Conservation (phyloP, 2,797 vertebrate species). For the Emys orbicularis region DNA sequence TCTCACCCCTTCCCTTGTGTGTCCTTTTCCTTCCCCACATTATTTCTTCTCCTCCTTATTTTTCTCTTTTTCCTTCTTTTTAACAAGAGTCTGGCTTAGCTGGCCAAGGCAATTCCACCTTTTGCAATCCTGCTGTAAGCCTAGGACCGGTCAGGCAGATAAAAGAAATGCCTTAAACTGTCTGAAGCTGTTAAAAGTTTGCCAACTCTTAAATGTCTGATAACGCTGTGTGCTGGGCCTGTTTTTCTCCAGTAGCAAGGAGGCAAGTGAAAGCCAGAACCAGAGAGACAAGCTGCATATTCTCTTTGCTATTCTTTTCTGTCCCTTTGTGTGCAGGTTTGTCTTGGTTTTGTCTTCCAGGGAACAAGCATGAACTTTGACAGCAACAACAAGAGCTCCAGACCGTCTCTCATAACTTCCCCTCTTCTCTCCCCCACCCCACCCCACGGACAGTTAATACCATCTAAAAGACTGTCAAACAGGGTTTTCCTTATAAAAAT, state of each 20-base stretch:
- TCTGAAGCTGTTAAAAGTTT: slow-evolving; percentile 28
- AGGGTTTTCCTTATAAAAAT: not conserved
- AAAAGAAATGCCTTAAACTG: slow-evolving; percentile 29
- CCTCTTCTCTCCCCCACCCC: not conserved
- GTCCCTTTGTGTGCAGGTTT: not conserved
- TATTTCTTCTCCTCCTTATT: slow-evolving; percentile 18
- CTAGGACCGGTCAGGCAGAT: slow-evolving; percentile 18
- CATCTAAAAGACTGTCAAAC: not conserved
- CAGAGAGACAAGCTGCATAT: not conserved
- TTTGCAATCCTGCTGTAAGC: slow-evolving; percentile 44
- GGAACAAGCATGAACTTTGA: too few relatives aligned
- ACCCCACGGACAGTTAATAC: not conserved
- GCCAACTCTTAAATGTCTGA: slow-evolving; percentile 17
- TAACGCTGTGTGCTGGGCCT: slow-evolving; percentile 11
- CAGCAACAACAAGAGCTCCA: too few relatives aligned
- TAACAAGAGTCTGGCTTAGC: slow-evolving; percentile 2
- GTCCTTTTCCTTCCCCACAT: not conserved
- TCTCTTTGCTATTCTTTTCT: not conserved
- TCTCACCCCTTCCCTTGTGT: not conserved
- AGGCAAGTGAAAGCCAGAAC: not conserved
- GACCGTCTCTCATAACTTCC: too few relatives aligned
- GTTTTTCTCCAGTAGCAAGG: not conserved
- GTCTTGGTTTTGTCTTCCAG: too few relatives aligned
- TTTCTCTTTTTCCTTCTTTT: not conserved
- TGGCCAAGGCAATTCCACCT: slow-evolving; percentile 53